These are phyloP conservation scores for Halictus quadricinctus DNA, from an alignment of 2,888 invertebrate genomes.

Conservation along the genomic window DNA sequence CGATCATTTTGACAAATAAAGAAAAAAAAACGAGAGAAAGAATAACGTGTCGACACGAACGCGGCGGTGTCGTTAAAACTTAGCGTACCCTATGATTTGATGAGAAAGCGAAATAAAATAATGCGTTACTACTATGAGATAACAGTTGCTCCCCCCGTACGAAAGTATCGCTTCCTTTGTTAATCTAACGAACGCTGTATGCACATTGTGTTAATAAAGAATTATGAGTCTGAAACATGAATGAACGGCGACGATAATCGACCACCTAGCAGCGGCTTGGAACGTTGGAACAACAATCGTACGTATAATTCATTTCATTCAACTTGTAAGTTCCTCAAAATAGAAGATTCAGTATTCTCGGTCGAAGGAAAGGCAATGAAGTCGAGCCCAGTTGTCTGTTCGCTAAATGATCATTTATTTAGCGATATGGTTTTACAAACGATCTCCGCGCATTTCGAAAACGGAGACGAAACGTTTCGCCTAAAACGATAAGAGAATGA, in stretches of 20 bases:
- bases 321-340: background rate
- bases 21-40: background rate
- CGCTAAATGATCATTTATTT: slow-evolving; percentile 35
- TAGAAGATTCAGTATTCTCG: background rate
- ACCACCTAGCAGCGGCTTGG: background rate
- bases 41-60: slow-evolving; percentile 8
- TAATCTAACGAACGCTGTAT: slow-evolving; percentile 68
- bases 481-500: slow-evolving; percentile 23
- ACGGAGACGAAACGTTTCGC: background rate
- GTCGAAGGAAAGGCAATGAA: background rate
- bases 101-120: slow-evolving; percentile 59
- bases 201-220: slow-evolving; percentile 70
- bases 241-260: background rate
- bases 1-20: slow-evolving; percentile 47
- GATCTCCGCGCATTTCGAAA: background rate
- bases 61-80: slow-evolving; percentile 24
- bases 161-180: slow-evolving; percentile 63
- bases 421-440: slow-evolving; percentile 20
- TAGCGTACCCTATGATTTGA: slow-evolving; percentile 44
- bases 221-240: slow-evolving; percentile 61
- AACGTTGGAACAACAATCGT: background rate
- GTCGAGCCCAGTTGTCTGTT: background rate
- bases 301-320: background rate
- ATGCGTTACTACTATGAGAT: slow-evolving; percentile 54
- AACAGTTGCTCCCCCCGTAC: slow-evolving; percentile 52